phyloP scores from a whole-genome alignment of 1,140 invertebrate genomes.

The Drosophila teissieri region DNA sequence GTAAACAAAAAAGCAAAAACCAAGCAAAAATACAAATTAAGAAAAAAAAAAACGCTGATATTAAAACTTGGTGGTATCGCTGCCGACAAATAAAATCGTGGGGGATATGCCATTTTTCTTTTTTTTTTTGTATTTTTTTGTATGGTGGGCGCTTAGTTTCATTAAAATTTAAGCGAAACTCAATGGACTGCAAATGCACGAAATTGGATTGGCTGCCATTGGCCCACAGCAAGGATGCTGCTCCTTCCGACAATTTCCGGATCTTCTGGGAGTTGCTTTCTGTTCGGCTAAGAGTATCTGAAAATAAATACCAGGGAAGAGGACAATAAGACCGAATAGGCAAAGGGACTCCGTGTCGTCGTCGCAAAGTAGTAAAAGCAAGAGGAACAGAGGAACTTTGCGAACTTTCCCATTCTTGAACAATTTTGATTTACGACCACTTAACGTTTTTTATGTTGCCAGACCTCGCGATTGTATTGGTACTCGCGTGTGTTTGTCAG shows the following conservation, averaged over 20 bases:
- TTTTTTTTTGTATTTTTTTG: neutral
- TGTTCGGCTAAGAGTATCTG: constrained; percentile 44
- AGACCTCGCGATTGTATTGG: constrained; percentile 21
- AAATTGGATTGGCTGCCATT: constrained; percentile 41
- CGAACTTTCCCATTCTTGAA: constrained; percentile 62
- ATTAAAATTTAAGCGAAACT: constrained; percentile 75
- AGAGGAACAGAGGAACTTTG: constrained; percentile 45
- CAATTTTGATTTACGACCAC: constrained; percentile 78
- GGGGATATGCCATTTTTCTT: too few relatives aligned
- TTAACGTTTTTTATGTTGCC: constrained; percentile 71
- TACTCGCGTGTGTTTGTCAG: neutral
- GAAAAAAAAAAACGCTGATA: constrained; percentile 46
- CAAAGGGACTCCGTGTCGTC: constrained; percentile 21
- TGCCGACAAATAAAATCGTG: neutral
- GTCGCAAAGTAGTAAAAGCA: constrained; percentile 9
- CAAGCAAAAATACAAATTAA: constrained; percentile 7
- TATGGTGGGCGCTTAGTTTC: constrained; percentile 43
- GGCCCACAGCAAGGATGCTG: constrained; percentile 24
- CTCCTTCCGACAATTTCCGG: constrained; percentile 39
- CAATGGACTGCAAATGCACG: constrained; percentile 71
- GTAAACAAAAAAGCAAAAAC: constrained; percentile 42
- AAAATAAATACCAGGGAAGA: constrained; percentile 51
- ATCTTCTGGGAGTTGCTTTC: constrained; percentile 37
- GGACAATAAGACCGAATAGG: constrained; percentile 42
- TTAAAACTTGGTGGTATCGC: constrained; percentile 53